These are phyloP conservation scores for Hypercompe scribonia DNA, from an alignment of 2,888 invertebrate genomes.

Conservation along the genomic window DNA sequence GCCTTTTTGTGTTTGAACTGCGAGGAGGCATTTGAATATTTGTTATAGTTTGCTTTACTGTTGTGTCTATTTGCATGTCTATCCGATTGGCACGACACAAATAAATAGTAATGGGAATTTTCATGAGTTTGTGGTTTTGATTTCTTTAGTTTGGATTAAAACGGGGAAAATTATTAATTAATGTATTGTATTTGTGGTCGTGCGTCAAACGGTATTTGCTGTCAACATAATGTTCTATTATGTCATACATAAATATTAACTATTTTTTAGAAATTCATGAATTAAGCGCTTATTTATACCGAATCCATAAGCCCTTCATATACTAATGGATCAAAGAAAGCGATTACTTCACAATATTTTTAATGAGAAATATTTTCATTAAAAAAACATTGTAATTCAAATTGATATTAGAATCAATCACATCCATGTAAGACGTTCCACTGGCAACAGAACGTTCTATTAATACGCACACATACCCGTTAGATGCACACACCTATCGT, in stretches of 20 bases:
- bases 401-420: conserved; percentile 54
- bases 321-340: conserved; percentile 42
- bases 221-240: conserved; percentile 16
- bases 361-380: conserved; percentile 51
- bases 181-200: not conserved
- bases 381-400: conserved; percentile 47
- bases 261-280: conserved; percentile 60
- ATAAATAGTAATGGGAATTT: not conserved
- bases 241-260: conserved; percentile 23
- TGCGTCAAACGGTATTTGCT: not conserved
- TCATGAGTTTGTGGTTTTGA: not conserved
- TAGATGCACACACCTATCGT: conserved; percentile 34
- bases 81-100: not conserved
- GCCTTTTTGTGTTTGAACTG: conserved; percentile 13
- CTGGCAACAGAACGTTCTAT: conserved; percentile 49
- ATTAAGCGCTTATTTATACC: conserved; percentile 26
- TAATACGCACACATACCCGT: conserved; percentile 47
- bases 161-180: not conserved
- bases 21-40: not conserved
- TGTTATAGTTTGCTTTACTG: not conserved
- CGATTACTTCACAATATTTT: too few species aligned
- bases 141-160: not conserved
- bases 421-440: conserved; percentile 67
- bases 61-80: not conserved
- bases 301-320: conserved; percentile 19